Conservation (phyloP, 2,888 invertebrate species). For the Spilarctia lutea region DNA sequence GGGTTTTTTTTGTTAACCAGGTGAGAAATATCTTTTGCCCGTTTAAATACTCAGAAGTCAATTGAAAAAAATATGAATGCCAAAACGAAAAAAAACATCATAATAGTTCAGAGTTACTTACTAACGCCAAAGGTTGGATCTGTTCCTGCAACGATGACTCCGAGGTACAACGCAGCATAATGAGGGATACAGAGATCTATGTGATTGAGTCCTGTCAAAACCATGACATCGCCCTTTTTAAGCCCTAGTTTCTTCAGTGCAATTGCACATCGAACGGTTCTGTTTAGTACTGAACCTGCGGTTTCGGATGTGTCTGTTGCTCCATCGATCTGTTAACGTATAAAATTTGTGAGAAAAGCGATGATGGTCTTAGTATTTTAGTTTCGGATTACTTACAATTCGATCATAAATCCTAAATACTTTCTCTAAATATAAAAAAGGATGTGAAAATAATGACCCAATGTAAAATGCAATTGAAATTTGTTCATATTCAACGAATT, state of each 20-base stretch:
- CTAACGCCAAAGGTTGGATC: conserved; percentile 63
- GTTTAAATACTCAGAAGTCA: too few relatives aligned
- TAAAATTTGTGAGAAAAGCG: not conserved
- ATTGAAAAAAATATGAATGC: too few relatives aligned
- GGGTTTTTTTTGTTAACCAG: too few relatives aligned
- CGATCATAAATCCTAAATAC: too few relatives aligned
- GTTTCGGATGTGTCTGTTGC: conserved; percentile 46
- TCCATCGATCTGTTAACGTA: conserved; percentile 49
- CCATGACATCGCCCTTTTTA: conserved; percentile 72
- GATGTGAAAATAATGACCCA: too few relatives aligned
- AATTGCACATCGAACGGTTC: conserved; percentile 48
- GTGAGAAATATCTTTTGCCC: too few relatives aligned
- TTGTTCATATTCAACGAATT: too few relatives aligned
- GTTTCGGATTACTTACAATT: too few relatives aligned
- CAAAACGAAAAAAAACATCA: too few relatives aligned
- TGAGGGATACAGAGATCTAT: conserved; percentile 75
- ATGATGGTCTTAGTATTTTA: not conserved
- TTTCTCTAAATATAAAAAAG: too few relatives aligned
- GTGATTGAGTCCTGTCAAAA: conserved; percentile 78
- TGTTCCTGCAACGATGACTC: conserved; percentile 63
- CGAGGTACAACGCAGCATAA: conserved; percentile 77
- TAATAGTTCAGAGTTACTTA: conserved; percentile 46
- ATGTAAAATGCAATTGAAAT: too few relatives aligned
- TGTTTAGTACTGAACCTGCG: conserved; percentile 29
- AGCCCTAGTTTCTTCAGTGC: conserved; percentile 71